Evolutionary conservation across 1,140 invertebrate genomes (phyloP).

Genomic region (Tetragonula clypearis): DNA sequence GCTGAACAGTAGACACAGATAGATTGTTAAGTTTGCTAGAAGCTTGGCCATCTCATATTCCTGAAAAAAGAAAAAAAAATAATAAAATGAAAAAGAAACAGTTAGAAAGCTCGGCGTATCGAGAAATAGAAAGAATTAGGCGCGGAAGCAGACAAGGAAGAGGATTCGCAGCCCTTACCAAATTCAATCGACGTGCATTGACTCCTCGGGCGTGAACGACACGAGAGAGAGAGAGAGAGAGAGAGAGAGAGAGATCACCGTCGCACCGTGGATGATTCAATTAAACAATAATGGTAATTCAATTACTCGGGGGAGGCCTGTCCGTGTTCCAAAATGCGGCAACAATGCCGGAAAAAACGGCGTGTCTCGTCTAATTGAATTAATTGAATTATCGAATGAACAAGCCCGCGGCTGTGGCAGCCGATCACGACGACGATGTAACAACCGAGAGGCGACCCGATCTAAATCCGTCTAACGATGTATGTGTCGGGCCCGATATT

Average conservation of each 20-base stretch:
- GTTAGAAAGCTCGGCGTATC: too few relatives aligned
- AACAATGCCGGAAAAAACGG: conserved; percentile 27
- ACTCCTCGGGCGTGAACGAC: neutral
- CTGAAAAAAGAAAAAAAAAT: conserved; percentile 27
- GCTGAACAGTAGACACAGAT: conserved; percentile 42
- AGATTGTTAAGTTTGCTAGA: conserved; percentile 40
- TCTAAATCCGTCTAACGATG: neutral
- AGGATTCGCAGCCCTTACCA: conserved; percentile 8
- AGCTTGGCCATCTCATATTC: conserved; percentile 69
- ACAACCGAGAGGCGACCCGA: neutral
- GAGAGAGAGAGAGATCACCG: neutral
- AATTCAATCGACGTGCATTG: conserved; percentile 4
- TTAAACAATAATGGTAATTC: conserved; percentile 44
- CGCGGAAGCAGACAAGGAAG: neutral
- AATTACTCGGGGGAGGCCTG: conserved; percentile 4
- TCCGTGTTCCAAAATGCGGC: conserved; percentile 28
- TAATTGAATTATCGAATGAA: conserved; percentile 8
- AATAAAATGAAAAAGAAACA: too few relatives aligned
- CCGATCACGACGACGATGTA: neutral
- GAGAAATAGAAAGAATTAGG: too few relatives aligned
- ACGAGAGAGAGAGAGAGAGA: neutral
- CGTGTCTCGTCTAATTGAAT: conserved; percentile 25
- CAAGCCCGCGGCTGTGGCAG: neutral
- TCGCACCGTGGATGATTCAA: conserved; percentile 14
- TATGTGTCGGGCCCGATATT: too few relatives aligned